These are phyloP conservation scores for Catalaphyllia jardinei DNA, from an alignment of 64 coral and sea anemone genomes.

Conservation along the genomic window DNA sequence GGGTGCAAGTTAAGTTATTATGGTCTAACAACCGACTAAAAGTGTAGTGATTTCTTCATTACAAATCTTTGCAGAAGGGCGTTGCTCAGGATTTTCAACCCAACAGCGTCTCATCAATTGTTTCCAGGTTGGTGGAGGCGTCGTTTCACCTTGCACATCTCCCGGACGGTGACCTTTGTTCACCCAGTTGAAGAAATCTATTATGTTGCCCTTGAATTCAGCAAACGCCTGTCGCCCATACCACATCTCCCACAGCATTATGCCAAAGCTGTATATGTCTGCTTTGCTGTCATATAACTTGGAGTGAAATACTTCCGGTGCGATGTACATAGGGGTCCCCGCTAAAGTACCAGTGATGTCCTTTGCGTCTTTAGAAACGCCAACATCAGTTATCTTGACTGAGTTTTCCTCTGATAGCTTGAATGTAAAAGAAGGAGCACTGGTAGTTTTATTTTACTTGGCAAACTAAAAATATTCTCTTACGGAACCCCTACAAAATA, in stretches of 20 bases:
- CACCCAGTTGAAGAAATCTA: not conserved
- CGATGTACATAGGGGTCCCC: conserved; percentile 8
- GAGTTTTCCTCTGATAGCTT: conserved; percentile 17
- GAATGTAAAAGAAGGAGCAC: too few relatives aligned
- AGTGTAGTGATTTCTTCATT: not conserved
- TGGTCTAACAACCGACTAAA: too few relatives aligned
- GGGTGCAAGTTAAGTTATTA: too few relatives aligned
- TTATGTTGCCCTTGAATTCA: not conserved
- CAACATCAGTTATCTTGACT: conserved; percentile 7
- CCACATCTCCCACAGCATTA: conserved; percentile 60
- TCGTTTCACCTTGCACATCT: not conserved
- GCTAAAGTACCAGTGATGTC: conserved; percentile 33
- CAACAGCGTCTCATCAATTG: conserved; percentile 6
- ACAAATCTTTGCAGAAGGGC: not conserved
- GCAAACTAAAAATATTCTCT: too few relatives aligned
- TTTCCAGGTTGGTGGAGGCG: not conserved
- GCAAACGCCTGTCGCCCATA: conserved; percentile 29
- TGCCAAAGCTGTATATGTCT: conserved; percentile 49
- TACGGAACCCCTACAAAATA: too few relatives aligned
- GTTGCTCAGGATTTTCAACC: not conserved
- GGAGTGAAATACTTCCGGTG: conserved; percentile 12
- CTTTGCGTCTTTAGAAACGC: not conserved
- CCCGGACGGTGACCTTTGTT: not conserved
- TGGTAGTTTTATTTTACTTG: too few relatives aligned
- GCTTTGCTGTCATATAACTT: conserved; percentile 9